Evolutionary conservation across 1,140 invertebrate genomes (phyloP), one percentile per base, ranked within the genome.

Genomic region (Micrasema minimum): DNA sequence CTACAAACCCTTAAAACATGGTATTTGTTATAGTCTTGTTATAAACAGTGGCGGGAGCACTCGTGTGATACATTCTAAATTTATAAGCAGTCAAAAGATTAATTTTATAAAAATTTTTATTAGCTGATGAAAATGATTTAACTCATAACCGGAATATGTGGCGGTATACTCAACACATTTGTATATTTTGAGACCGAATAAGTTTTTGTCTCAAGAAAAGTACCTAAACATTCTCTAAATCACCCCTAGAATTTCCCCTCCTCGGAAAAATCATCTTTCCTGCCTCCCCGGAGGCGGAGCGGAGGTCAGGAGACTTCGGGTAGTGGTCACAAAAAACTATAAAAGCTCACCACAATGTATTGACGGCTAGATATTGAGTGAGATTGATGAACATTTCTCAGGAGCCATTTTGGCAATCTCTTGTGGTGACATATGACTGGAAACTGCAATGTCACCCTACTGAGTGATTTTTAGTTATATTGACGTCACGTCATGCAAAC

Each of bases 331-430:
- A 67, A 74, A 74, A 70, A 71, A 71, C 72, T 67, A 45, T 53
- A 65, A 74, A 74, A 71, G 62, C 61, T 71, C 53, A 26, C 68
- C 64, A 38, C 72, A 67, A 71, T 66, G 46, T 74, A 74, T 74
- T 74, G 72, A 71, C 72, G 59, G 45, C 35, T 35, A 23, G 57
- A 74, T 71, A 74, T 74, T 74, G 72, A 74, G 72, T 71, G 72
- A 74, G 72, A 74, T 74, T 74, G 72, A 74, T 74, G 69, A 37
- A 48, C 46, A 46, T 41, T 69, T 46, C 31, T 43, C 18, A 48
- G 51, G 55, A 59, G 23, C 59, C 43, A 37, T 64, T 64, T 48
- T 64, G 59, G 59, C 59, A 45, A 64, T 46, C 43, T 64, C 43
- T 45, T 45, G 41, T 20, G n/a, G 41, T 64, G 59, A 46, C 59